Evolutionary conservation across 2,888 invertebrate genomes (phyloP), one percentile per base, ranked within the genome.

Genomic region (Rambutsinella grinnellia): DNA sequence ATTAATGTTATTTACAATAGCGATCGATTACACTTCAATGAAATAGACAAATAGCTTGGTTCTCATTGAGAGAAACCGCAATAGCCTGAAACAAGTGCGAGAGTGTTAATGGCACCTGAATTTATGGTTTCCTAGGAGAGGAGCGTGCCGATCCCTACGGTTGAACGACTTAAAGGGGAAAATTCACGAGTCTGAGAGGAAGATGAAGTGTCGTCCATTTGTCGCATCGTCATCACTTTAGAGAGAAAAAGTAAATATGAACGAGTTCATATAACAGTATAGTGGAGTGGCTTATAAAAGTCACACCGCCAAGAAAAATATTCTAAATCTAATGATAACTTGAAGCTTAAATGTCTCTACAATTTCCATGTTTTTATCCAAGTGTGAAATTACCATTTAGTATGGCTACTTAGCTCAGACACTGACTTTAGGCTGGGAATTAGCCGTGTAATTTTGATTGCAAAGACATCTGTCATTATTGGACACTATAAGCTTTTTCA

Each of bases 111-210:
- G 74, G 70, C 79, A 81, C 81, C 79, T 79, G 78, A 76, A 74
- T 79, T 81, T 81, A 79, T 79, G 78, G 68, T 65, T 67, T 69
- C 74, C 61, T 71, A 74, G 68, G 79, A 67, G 67, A 56, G 62
- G 77, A 79, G 79, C 81, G 81, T 81, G 81, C 78, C 81, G 63
- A 27, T 65, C 71, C 81, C 78, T 71, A 68, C 63, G 71, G 75
- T 66, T 68, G 61, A 68, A 60, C 57, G 76, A 63, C 63, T 81
- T 79, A 79, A 47, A 24, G 58, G 36, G 76, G 60, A 36, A 36
- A 36, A 49, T 79, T 60, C 67, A 49, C 70, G 51, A 81, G 75
- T 79, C 61, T 72, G 79, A 78, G 74, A 17, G 58, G 3, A 53
- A 44, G 54, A 76, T 78, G 72, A 70, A 76, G 71, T 79, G 79